phyloP scores from a whole-genome alignment of 2,888 invertebrate species.

The Carabus problematicus region DNA sequence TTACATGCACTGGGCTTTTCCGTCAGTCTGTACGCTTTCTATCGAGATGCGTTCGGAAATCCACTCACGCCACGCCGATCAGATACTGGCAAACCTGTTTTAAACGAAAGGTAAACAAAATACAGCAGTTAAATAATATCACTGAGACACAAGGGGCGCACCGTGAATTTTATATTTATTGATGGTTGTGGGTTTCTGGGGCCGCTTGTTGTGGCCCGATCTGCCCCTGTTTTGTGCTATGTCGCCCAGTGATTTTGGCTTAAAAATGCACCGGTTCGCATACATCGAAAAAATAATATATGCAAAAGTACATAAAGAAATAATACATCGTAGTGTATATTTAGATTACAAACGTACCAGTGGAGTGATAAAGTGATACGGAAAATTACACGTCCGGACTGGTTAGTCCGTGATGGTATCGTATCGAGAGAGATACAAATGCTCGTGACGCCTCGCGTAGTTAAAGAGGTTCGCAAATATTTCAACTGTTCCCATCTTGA shows the following conservation, averaged over 20 bases:
- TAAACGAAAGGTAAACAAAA: conserved; percentile 81
- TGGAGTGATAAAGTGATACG: conserved; percentile 92
- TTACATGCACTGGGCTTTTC: conserved; percentile 97
- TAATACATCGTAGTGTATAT: conserved; percentile 35
- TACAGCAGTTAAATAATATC: too few species aligned
- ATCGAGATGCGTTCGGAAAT: conserved; percentile 86
- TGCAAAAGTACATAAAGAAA: too few species aligned
- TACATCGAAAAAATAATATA: too few species aligned
- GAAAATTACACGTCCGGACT: conserved; percentile 71
- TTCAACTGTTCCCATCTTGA: conserved; percentile 88
- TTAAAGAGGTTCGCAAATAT: conserved; percentile 84
- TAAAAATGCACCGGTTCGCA: too few species aligned
- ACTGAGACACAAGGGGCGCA: too few species aligned
- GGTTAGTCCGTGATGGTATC: conserved; percentile 77
- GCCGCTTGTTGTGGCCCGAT: too few species aligned
- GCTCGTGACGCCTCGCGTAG: conserved; percentile 84
- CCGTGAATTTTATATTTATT: too few species aligned
- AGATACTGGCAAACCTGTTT: conserved; percentile 86
- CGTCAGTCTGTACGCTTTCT: conserved; percentile 95
- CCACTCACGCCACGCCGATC: conserved; percentile 82
- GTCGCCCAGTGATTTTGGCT: too few species aligned
- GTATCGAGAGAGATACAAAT: conserved; percentile 54
- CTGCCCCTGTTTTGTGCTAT: too few species aligned
- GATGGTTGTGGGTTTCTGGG: too few species aligned
- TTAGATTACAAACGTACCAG: conserved; percentile 87